Evolutionary conservation across 1,140 invertebrate species (phyloP), one percentile per base, ranked within the genome.

Genomic region (Drosophila leontia): DNA sequence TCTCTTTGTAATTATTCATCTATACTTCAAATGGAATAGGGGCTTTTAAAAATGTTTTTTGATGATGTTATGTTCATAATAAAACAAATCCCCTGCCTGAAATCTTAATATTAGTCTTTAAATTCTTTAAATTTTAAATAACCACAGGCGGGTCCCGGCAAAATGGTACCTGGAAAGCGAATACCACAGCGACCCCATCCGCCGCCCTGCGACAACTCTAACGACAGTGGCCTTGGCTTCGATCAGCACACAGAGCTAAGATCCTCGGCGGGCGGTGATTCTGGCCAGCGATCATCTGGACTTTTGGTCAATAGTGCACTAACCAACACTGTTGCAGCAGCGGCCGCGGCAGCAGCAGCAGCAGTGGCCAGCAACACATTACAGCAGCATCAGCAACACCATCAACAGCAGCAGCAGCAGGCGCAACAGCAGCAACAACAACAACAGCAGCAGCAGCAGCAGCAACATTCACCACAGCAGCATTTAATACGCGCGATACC

Each of bases 181-280:
- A 92, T 94, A 60, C 93, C 91, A 71, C 88, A 82, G 17, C 72
- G 91, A 68, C 92, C 85, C 19, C 91, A 92, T 84, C 92, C 91
- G 57, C 82, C 91, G 37, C 93, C 93, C 35, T 97, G 96, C 91
- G 96, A 97, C 92, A 97, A 96, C 93, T 97, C 96, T 35, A 97
- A 97, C 93, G 96, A 97, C 91, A 97, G 96, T 69, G 96, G 96
- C 23, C 94, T 97, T 56, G 96, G 96, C 29, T 96, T 96, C 55
- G 96, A 96, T 85, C 95, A 96, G 60, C 92, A 93, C 64, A 82
- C 92, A 29, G 93, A 94, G 75, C 34, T 92, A 29, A 71, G 85
- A 23, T 48, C 68, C 47, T 56, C 48, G 51, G 51, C 23, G 47
- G 50, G 44, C n/a, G 65, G 37, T 8, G 53, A 50, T n/a, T 29